Conservation (phyloP, 2,113 vertebrate species). For the Vimba vimba region DNA sequence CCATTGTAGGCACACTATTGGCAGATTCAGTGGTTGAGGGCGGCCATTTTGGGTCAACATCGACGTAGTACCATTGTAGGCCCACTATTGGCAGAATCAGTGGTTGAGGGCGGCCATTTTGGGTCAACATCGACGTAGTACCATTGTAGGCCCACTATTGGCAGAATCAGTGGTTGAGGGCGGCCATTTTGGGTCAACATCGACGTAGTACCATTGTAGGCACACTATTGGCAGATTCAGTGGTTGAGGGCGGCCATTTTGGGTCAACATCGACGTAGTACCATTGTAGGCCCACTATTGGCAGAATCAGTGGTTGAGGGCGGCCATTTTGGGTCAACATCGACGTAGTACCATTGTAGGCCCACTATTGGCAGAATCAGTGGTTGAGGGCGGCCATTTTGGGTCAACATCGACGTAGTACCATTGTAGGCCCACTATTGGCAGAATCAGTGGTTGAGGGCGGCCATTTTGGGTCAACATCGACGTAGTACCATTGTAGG, state of each 20-base stretch:
- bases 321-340: neutral
- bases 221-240: too few species aligned
- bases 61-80: too few species aligned
- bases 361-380: too few species aligned
- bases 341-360: too few species aligned
- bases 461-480: neutral
- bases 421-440: neutral
- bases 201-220: too few species aligned
- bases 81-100: too few species aligned
- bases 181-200: neutral
- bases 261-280: rapidly evolving
- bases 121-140: neutral
- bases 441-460: neutral
- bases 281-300: neutral
- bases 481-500: neutral
- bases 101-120: too few species aligned
- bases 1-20: too few species aligned
- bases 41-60: neutral
- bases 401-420: rapidly evolving
- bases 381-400: neutral
- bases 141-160: neutral
- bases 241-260: neutral
- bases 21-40: neutral
- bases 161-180: neutral
- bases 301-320: neutral